A percentile compares a stretch with the other conserved stretches of the same genome.
Conservation (phyloP, 2,113 vertebrate species). For the Ovis canadensis region DNA sequence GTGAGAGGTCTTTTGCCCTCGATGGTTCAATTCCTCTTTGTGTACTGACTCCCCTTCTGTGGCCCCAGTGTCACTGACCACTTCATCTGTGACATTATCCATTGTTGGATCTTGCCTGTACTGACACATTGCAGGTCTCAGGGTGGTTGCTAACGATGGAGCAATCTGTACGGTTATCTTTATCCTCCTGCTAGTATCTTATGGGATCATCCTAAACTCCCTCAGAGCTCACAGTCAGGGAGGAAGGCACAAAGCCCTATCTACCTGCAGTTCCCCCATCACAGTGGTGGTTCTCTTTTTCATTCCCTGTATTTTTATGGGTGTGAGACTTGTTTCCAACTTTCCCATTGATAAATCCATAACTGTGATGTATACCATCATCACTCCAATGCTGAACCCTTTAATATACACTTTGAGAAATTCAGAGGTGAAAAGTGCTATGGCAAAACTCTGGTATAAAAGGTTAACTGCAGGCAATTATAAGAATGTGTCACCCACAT, state of each 20-base stretch:
- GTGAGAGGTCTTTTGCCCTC: not conserved
- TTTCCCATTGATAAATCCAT: slow-evolving; percentile 16
- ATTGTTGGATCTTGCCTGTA: slow-evolving; percentile 15
- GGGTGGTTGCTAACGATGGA: slow-evolving; percentile 48
- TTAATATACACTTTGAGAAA: slow-evolving; percentile 59
- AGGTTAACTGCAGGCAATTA: not conserved
- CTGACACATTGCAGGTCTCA: not conserved
- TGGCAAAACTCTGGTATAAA: not conserved
- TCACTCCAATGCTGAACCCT: slow-evolving; percentile 46
- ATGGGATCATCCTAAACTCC: not conserved
- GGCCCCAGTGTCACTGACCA: not conserved
- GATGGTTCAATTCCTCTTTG: not conserved
- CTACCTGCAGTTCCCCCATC: slow-evolving; percentile 63
- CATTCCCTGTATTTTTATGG: slow-evolving; percentile 59
- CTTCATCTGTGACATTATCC: slow-evolving; percentile 53
- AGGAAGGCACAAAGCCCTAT: slow-evolving; percentile 56
- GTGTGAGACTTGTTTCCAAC: slow-evolving; percentile 46
- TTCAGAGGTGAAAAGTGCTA: slow-evolving; percentile 45
- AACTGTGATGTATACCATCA: not conserved
- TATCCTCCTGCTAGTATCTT: slow-evolving; percentile 19
- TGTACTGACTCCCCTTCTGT: slow-evolving; percentile 56
- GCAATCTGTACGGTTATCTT: slow-evolving; percentile 41
- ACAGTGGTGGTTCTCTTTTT: slow-evolving; percentile 50
- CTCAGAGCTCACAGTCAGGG: slow-evolving; percentile 5
- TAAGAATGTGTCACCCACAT: not conserved